Evolutionary conservation across 2,797 vertebrate species (phyloP).

Genomic region (Malacoraja senta): DNA sequence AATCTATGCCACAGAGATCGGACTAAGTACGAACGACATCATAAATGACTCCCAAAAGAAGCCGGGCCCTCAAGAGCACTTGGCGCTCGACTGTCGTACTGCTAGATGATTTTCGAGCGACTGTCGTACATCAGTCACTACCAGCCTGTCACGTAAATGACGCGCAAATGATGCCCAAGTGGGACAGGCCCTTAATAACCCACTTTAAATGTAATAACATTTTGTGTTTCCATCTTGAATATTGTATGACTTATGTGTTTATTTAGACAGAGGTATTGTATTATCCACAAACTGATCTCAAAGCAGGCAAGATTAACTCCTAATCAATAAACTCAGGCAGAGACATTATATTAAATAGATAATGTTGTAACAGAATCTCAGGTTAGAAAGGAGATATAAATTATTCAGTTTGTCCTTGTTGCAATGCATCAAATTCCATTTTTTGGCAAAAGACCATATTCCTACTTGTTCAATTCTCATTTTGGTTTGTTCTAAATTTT

Average conservation of each 20-base stretch:
- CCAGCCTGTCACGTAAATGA: no score
- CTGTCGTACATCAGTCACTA: no score
- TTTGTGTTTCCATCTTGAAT: neutral
- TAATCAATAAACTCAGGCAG: neutral
- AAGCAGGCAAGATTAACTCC: neutral
- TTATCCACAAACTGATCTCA: neutral
- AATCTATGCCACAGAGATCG: no score
- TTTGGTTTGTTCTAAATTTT: neutral
- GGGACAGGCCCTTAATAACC: no score
- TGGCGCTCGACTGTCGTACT: no score
- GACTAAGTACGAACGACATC: no score
- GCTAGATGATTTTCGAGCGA: no score
- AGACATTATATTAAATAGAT: neutral
- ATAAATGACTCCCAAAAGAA: no score
- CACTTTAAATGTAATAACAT: no score
- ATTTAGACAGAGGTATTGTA: neutral
- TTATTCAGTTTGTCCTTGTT: no score
- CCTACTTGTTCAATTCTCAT: slow-evolving; percentile 1
- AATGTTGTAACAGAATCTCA: neutral
- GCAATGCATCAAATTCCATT: neutral
- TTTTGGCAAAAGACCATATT: neutral
- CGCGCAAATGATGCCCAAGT: no score
- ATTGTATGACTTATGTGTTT: neutral
- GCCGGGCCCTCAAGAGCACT: no score
- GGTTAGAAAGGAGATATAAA: neutral